phyloP scores from a whole-genome alignment of 2,888 invertebrate species.

The Hypsopygia costalis region DNA sequence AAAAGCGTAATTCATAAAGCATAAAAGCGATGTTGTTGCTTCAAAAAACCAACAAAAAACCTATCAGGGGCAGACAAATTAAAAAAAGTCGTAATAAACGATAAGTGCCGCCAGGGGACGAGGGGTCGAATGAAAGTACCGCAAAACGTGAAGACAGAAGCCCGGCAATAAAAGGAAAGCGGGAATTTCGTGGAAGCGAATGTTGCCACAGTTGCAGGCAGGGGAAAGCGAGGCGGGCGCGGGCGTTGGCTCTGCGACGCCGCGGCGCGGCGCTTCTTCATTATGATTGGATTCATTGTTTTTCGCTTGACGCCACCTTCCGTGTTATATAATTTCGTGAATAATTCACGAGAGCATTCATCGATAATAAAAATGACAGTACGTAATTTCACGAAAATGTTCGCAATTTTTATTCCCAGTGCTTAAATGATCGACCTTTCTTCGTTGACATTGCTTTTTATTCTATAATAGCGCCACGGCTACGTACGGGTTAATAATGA shows the following conservation, averaged over 20 bases:
- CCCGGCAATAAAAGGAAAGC: constrained; percentile 34
- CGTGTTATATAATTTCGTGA: constrained; percentile 44
- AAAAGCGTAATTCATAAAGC: not conserved
- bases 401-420: constrained; percentile 14
- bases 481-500: too few relatives aligned
- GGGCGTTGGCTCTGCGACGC: constrained; percentile 18
- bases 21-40: not conserved
- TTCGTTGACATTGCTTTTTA: too few relatives aligned
- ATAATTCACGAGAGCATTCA: constrained; percentile 41
- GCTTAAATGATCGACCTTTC: not conserved
- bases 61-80: constrained; percentile 30
- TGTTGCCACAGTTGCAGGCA: not conserved
- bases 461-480: too few relatives aligned
- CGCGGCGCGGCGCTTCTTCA: constrained; percentile 26
- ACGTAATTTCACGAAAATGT: constrained; percentile 27
- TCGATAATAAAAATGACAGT: constrained; percentile 30
- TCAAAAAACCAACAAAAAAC: constrained; percentile 19
- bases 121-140: constrained; percentile 35
- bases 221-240: not conserved
- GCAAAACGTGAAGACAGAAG: constrained; percentile 26
- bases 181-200: constrained; percentile 29
- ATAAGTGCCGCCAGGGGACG: constrained; percentile 33
- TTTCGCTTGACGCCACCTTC: constrained; percentile 43
- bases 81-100: constrained; percentile 36
- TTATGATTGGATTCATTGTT: constrained; percentile 52